phyloP scores from a whole-genome alignment of 2,888 invertebrate species.

The Mamestra brassicae region DNA sequence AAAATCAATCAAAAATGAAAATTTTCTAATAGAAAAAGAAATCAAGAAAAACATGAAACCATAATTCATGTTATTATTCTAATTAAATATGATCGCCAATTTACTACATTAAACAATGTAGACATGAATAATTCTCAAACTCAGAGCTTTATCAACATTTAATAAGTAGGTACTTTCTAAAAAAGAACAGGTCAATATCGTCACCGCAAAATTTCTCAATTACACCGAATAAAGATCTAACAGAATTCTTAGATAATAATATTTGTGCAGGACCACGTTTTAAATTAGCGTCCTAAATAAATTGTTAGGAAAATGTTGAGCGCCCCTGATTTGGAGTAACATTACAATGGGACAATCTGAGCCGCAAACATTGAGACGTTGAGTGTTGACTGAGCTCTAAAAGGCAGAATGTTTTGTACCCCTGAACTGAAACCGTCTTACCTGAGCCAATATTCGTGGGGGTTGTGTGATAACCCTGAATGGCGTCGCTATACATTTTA shows the following conservation, averaged over 20 bases:
- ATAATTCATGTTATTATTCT: neutral
- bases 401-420: slow-evolving; percentile 76
- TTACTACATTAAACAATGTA: slow-evolving; percentile 1
- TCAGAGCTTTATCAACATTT: neutral
- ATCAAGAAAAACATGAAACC: neutral
- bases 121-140: neutral
- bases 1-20: too few relatives aligned
- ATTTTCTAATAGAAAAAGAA: too few relatives aligned
- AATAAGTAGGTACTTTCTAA: neutral
- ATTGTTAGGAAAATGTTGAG: slow-evolving; percentile 70
- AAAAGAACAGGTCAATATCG: slow-evolving; percentile 11
- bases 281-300: slow-evolving; percentile 71
- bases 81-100: neutral
- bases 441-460: slow-evolving; percentile 75
- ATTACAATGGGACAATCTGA: slow-evolving; percentile 65
- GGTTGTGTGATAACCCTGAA: slow-evolving; percentile 2
- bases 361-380: slow-evolving; percentile 57
- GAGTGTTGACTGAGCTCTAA: slow-evolving; percentile 79
- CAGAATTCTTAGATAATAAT: slow-evolving; percentile 59
- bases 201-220: slow-evolving; percentile 48
- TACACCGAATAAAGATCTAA: slow-evolving; percentile 48
- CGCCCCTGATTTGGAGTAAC: slow-evolving; percentile 63
- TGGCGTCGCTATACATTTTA: slow-evolving; percentile 18
- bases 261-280: slow-evolving; percentile 61
- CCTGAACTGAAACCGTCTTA: slow-evolving; percentile 77